Percentiles rank a stretch among this genome's conserved stretches.
phyloP scores from a whole-genome alignment of 2,797 vertebrate genomes.

The Spinus pinus region DNA sequence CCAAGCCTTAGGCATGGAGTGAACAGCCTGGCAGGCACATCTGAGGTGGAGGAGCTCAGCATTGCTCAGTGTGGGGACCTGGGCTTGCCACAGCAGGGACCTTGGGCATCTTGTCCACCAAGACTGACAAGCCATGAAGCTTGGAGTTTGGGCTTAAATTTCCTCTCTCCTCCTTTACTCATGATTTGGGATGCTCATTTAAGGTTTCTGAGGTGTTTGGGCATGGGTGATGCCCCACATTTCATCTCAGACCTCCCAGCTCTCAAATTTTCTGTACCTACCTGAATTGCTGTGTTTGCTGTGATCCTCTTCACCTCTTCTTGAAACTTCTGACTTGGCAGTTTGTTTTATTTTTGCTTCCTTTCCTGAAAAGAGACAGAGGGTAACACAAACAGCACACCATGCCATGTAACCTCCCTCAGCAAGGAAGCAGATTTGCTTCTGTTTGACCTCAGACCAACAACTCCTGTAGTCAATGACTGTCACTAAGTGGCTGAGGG shows the following conservation, averaged over 20 bases:
- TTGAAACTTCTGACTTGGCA: background rate
- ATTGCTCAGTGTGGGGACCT: background rate
- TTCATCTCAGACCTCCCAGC: background rate
- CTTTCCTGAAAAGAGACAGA: background rate
- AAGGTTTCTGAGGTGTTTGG: background rate
- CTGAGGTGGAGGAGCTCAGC: background rate
- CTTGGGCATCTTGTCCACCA: background rate
- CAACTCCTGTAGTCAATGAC: background rate
- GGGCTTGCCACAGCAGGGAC: fast-evolving
- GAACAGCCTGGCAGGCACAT: fast-evolving
- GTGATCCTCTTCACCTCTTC: background rate
- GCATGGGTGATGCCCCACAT: background rate
- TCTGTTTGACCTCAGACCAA: background rate
- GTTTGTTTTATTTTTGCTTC: background rate
- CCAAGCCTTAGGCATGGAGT: background rate
- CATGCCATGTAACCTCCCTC: background rate
- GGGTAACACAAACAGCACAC: fast-evolving
- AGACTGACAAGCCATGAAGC: background rate
- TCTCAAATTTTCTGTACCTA: background rate
- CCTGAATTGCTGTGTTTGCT: background rate
- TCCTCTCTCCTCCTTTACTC: background rate
- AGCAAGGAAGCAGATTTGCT: background rate
- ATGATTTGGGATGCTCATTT: background rate
- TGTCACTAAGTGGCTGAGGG: background rate
- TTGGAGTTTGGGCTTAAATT: background rate